Percentiles rank a stretch among this genome's conserved stretches.
phyloP scores from a whole-genome alignment of 37 sponge, comb jelly and placozoan genomes.

The Ephydatia muelleri region DNA sequence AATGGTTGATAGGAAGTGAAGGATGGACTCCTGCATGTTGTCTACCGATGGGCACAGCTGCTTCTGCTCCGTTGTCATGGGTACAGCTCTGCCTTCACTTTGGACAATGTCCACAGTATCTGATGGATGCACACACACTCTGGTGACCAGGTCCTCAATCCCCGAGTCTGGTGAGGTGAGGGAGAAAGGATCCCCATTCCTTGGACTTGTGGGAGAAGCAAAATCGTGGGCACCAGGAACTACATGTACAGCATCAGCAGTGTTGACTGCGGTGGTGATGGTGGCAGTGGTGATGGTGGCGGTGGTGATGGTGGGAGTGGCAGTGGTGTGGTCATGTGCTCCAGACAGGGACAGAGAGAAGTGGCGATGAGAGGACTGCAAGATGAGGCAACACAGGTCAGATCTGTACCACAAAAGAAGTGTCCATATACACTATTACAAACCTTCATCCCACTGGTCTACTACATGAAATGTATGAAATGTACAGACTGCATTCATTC shows the following conservation, averaged over 20 bases:
- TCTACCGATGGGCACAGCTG: background rate
- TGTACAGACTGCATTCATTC: background rate
- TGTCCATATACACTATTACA: too few relatives aligned
- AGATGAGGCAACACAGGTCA: too few relatives aligned
- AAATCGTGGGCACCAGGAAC: background rate
- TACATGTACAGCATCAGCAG: too few relatives aligned
- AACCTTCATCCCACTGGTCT: too few relatives aligned
- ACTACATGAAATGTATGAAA: background rate
- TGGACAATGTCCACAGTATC: too few relatives aligned
- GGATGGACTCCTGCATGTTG: background rate
- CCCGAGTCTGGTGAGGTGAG: background rate
- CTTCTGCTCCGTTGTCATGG: background rate
- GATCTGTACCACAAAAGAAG: too few relatives aligned
- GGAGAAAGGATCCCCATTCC: background rate
- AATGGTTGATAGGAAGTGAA: background rate
- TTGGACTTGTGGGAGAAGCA: background rate
- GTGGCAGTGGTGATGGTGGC: background rate
- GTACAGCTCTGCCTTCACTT: background rate
- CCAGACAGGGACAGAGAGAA: background rate
- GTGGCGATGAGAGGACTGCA: background rate
- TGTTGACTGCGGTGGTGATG: background rate
- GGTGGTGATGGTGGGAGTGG: background rate
- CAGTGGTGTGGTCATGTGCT: background rate
- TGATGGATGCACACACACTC: too few relatives aligned
- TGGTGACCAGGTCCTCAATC: too few relatives aligned